phyloP scores from a whole-genome alignment of 1,140 invertebrate genomes.

The Colletes gigas region DNA sequence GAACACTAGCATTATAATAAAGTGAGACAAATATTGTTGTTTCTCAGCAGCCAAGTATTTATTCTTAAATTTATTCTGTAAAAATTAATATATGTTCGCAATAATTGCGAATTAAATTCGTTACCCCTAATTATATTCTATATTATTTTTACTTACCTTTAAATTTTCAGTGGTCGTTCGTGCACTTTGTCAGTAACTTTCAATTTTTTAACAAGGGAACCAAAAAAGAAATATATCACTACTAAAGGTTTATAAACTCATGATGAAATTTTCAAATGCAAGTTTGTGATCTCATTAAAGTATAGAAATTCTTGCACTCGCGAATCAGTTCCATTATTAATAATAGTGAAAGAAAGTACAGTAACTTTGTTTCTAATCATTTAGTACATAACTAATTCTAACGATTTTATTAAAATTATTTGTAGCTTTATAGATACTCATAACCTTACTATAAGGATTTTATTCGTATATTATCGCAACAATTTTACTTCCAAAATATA shows the following conservation, averaged over 20 bases:
- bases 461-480: background rate
- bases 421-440: background rate
- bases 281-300: background rate
- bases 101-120: background rate
- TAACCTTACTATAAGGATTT: conserved; percentile 2
- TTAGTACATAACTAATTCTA: background rate
- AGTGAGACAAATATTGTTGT: too few relatives aligned
- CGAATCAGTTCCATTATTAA: background rate
- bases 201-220: background rate
- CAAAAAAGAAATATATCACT: background rate
- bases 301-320: background rate
- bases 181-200: background rate
- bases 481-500: conserved; percentile 3
- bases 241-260: background rate
- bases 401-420: background rate
- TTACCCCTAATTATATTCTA: background rate
- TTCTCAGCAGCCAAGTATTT: background rate
- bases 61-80: background rate
- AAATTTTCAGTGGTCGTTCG: background rate
- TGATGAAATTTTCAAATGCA: background rate
- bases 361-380: background rate
- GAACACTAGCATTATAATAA: too few relatives aligned
- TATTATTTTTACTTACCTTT: conserved; percentile 6
- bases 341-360: background rate
- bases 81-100: background rate